Evolutionary conservation across 2,888 invertebrate species (phyloP).

Genomic region (Luffia ferchaultella): DNA sequence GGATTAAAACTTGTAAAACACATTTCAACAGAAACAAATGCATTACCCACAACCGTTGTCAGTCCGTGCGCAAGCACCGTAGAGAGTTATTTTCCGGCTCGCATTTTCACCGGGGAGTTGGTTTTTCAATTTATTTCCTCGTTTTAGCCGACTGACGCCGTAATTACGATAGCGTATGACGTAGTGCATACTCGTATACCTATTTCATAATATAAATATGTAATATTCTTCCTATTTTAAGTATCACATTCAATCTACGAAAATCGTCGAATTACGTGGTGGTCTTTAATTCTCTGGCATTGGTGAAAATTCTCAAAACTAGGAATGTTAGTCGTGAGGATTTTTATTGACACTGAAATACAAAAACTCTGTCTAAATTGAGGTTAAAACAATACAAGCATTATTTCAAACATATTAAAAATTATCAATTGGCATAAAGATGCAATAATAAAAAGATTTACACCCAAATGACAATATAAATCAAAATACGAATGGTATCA

Average conservation of each 20-base stretch:
- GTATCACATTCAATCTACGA: no score
- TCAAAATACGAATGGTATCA: background rate
- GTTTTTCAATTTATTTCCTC: slow-evolving; percentile 59
- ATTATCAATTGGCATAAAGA: background rate
- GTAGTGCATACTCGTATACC: slow-evolving; percentile 38
- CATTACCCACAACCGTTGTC: slow-evolving; percentile 42
- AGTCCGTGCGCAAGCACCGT: slow-evolving; percentile 40
- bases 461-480: background rate
- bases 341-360: no score
- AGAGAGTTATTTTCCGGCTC: slow-evolving; percentile 46
- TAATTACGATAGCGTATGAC: slow-evolving; percentile 44
- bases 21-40: slow-evolving; percentile 52
- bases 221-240: no score
- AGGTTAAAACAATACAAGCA: no score
- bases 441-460: no score
- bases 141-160: slow-evolving; percentile 53
- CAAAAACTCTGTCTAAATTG: no score
- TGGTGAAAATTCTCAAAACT: no score
- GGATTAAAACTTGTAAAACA: slow-evolving; percentile 6
- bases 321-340: no score
- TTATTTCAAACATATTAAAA: slow-evolving; percentile 20
- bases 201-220: slow-evolving; percentile 26
- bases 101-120: slow-evolving; percentile 44
- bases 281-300: no score
- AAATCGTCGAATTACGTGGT: no score